phyloP scores from a whole-genome alignment of 2,797 vertebrate species.

The Valencia hispanica region DNA sequence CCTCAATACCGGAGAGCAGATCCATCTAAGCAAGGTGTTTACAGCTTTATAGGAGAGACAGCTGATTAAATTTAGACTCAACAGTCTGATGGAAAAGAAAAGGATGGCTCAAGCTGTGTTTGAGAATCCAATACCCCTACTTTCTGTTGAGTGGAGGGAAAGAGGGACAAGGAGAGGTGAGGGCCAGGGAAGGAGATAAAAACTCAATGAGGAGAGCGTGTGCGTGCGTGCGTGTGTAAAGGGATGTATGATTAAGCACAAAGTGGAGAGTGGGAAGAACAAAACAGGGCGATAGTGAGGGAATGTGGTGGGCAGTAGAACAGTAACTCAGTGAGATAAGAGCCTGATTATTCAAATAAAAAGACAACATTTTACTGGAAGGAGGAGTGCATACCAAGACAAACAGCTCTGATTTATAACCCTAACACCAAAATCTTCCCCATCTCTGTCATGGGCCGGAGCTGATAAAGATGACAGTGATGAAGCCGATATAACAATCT shows the following conservation, averaged over 20 bases:
- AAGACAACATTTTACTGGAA: constrained; percentile 44
- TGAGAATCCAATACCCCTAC: constrained; percentile 23
- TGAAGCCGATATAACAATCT: constrained; percentile 50
- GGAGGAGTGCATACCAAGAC: constrained; percentile 34
- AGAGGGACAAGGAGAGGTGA: constrained; percentile 59
- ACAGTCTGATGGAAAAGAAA: constrained; percentile 6
- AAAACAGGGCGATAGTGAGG: constrained; percentile 34
- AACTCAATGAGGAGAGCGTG: constrained; percentile 18
- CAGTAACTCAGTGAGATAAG: constrained; percentile 66
- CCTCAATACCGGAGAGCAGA: not conserved
- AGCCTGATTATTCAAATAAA: constrained; percentile 70
- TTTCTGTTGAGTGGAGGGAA: constrained; percentile 7
- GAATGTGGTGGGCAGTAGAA: constrained; percentile 43
- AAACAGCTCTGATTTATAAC: constrained; percentile 59
- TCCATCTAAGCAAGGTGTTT: constrained; percentile 6
- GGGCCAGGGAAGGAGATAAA: constrained; percentile 49
- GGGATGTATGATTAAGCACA: constrained; percentile 42
- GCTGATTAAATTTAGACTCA: constrained; percentile 22
- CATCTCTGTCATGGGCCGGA: constrained; percentile 52
- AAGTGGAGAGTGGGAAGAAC: constrained; percentile 30
- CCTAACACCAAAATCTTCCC: constrained; percentile 46
- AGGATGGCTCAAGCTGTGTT: constrained; percentile 2
- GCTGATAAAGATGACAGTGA: constrained; percentile 57
- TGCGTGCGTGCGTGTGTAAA: constrained; percentile 3
- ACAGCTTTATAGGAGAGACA: constrained; percentile 15